These are phyloP conservation scores for Trissolcus basalis DNA, from an alignment of 1,140 invertebrate species.

Conservation along the genomic window DNA sequence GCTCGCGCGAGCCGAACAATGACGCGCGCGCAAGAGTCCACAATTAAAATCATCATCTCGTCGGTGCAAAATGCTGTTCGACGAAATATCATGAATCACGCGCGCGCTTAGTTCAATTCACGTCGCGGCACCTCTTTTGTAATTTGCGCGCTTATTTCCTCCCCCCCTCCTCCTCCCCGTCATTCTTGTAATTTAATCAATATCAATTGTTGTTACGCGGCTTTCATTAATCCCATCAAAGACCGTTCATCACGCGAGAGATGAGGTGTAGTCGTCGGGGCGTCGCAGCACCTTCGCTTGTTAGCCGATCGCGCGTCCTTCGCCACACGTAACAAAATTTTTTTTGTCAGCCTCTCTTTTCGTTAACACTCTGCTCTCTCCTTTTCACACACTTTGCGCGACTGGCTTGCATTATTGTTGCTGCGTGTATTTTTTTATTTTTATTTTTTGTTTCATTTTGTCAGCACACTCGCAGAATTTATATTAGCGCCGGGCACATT, in stretches of 20 bases:
- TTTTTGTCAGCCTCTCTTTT: not conserved
- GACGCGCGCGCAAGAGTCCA: too few relatives aligned
- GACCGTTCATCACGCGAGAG: not conserved
- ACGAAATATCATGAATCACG: too few relatives aligned
- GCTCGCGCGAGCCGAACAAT: too few relatives aligned
- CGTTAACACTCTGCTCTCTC: too few relatives aligned
- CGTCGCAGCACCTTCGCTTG: not conserved
- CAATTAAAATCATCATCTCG: too few relatives aligned
- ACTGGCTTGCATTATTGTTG: slow-evolving; percentile 37
- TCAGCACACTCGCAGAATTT: slow-evolving; percentile 22
- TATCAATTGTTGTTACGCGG: not conserved
- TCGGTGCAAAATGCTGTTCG: too few relatives aligned
- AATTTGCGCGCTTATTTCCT: not conserved
- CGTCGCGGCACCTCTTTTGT: not conserved
- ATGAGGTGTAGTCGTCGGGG: not conserved
- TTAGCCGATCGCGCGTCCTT: not conserved
- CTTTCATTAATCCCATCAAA: not conserved
- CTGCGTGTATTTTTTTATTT: not conserved
- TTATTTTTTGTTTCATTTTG: slow-evolving; percentile 1
- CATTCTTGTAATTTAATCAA: not conserved
- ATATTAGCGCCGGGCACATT: slow-evolving; percentile 39
- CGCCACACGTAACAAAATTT: not conserved
- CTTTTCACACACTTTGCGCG: slow-evolving; percentile 5
- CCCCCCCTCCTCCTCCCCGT: too few relatives aligned
- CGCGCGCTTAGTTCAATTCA: not conserved